Conservation (phyloP, 2,113 vertebrate genomes). For the Salminus brasiliensis region DNA sequence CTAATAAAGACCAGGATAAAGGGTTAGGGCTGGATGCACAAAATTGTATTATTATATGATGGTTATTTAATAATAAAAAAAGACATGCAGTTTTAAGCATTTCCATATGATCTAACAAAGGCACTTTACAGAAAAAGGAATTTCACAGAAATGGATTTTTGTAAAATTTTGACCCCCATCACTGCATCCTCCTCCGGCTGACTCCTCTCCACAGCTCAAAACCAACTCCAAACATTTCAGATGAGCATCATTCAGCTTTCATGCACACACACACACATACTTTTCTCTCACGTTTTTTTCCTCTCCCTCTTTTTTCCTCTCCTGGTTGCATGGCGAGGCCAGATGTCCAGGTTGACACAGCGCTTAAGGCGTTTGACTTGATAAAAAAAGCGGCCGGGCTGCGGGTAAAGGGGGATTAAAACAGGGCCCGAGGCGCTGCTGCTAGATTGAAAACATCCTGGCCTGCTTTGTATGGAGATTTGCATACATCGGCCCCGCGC, state of each 20-base stretch:
- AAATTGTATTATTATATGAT: too few species aligned
- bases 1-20: too few species aligned
- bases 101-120: too few species aligned
- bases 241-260: constrained; percentile 63
- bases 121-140: too few species aligned
- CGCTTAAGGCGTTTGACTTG: constrained; percentile 95
- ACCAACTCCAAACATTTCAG: constrained; percentile 80
- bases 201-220: constrained; percentile 27
- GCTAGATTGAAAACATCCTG: constrained; percentile 94
- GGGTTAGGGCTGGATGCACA: too few species aligned
- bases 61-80: too few species aligned
- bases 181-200: too few species aligned
- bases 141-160: too few species aligned
- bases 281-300: constrained; percentile 42
- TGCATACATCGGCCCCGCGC: constrained; percentile 85
- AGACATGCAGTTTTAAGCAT: too few species aligned
- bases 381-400: constrained; percentile 91
- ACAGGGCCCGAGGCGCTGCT: constrained; percentile 91
- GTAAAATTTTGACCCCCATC: too few species aligned
- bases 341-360: constrained; percentile 96
- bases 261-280: constrained; percentile 52
- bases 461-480: constrained; percentile 93
- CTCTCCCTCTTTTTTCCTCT: not conserved
- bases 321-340: constrained; percentile 73
- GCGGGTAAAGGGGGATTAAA: constrained; percentile 91